Evolutionary conservation across 2,113 vertebrate species (phyloP).

Genomic region (Nothobranchius furzeri): DNA sequence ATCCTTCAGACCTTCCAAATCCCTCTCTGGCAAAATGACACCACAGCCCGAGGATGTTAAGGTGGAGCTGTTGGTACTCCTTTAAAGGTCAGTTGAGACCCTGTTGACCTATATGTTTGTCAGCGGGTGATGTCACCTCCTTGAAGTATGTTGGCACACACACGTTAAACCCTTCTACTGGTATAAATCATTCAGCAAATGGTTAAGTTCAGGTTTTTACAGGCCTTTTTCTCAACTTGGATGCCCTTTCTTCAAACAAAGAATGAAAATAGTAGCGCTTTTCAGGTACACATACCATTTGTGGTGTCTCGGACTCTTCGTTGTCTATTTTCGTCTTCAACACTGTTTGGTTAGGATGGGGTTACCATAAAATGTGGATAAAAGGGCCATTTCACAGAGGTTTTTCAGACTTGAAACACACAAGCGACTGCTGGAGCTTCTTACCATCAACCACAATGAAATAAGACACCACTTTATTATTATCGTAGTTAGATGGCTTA

Average conservation of each 20-base stretch:
- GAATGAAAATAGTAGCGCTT: constrained; percentile 40
- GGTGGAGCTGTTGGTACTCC: not conserved
- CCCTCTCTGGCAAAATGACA: not conserved
- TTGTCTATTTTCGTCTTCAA: constrained; percentile 50
- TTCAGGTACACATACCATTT: constrained; percentile 57
- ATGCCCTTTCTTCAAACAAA: constrained; percentile 62
- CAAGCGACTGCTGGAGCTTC: not conserved
- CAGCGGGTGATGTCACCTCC: constrained; percentile 57
- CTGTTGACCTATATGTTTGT: constrained; percentile 58
- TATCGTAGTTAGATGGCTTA: constrained; percentile 13
- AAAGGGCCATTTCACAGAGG: constrained; percentile 30
- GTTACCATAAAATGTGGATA: constrained; percentile 44
- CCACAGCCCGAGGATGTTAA: constrained; percentile 7
- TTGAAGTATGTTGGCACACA: constrained; percentile 57
- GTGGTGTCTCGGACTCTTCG: constrained; percentile 47
- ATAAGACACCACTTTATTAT: constrained; percentile 24
- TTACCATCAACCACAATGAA: constrained; percentile 31
- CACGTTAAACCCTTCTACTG: constrained; percentile 48
- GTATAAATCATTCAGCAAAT: constrained; percentile 64
- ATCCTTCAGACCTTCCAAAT: constrained; percentile 32
- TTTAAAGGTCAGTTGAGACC: constrained; percentile 18
- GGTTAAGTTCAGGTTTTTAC: constrained; percentile 49
- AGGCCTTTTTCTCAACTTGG: constrained; percentile 25
- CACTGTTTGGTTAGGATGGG: constrained; percentile 39
- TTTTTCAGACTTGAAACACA: constrained; percentile 19